Conservation (phyloP, 2,113 vertebrate genomes). For the Colossoma macropomum region DNA sequence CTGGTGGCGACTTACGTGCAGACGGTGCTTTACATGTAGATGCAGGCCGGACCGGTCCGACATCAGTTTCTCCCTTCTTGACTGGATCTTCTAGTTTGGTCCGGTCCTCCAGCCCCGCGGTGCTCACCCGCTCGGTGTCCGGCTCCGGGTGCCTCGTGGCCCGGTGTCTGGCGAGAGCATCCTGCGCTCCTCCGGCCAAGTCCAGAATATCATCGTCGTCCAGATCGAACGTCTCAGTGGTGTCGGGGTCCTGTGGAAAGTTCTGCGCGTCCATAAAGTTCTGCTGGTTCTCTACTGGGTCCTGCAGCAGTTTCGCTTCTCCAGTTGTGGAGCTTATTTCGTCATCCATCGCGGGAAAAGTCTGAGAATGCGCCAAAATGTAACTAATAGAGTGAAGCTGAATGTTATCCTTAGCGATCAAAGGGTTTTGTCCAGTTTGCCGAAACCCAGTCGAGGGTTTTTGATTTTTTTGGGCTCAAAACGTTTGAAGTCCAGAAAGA, state of each 20-base stretch:
- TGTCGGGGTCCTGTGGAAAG: constrained; percentile 6
- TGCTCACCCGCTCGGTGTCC: background rate
- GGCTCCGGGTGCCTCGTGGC: constrained; percentile 30
- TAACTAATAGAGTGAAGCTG: background rate
- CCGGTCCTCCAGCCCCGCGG: background rate
- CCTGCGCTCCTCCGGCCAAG: constrained; percentile 55
- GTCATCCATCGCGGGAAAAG: constrained; percentile 35
- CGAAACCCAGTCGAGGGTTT: background rate
- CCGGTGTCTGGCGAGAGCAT: constrained; percentile 56
- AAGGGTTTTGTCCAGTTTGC: background rate
- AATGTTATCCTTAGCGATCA: background rate
- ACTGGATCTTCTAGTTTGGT: constrained; percentile 14
- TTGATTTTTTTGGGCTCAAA: no score
- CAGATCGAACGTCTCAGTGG: background rate
- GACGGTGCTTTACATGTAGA: background rate
- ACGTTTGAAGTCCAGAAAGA: background rate
- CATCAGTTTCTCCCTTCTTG: background rate
- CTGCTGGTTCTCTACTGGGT: no score
- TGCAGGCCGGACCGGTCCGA: no score
- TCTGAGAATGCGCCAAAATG: background rate
- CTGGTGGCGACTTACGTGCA: constrained; percentile 5
- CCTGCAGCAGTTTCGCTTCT: background rate
- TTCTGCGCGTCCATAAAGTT: background rate
- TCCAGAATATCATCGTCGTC: constrained; percentile 52
- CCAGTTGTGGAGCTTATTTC: constrained; percentile 45